Base-by-base conservation (phyloP, 2,797 vertebrate genomes). In the Hybognathus amarus region DNA sequence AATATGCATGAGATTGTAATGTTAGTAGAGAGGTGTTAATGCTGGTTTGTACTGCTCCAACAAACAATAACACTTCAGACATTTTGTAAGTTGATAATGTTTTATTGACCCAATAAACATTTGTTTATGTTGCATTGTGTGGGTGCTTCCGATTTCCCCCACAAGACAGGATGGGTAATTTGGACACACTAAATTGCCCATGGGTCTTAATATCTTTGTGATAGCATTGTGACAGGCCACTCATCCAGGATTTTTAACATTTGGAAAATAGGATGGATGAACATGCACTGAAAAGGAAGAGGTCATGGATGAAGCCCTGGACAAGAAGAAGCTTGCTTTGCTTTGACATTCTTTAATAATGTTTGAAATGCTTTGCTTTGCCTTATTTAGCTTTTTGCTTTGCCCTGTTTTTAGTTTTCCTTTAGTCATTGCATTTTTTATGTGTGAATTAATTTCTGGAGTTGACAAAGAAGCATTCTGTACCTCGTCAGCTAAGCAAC, bases 1-100 rank as follows among this genome's bases (percentile, higher is more conserved):
- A 77, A 63, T 78, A 84, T 85, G 68, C 68, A 68, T 40, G 38
- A 52, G 79, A 61, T 59, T 61, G 24, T 47, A 5, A 33, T 77
- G 24, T 59, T 75, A 67, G 50, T 68, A 33, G 22, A 56, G 73
- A 38, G 36, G 18, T n/a, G 17, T 64, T 78, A 30, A 78, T 30
- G 45, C 45, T n/a, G 63, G 42, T n/a, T 78, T 36, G 22, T 36
- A 12, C 1, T 47, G 61, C n/a, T 20, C 2, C 24, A 30, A 30
- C 15, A 77, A 77, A 63, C n/a, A 61, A 36, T 54, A 67, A 67
- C 5, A 1, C n/a, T 24, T 17, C n/a, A 17, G 10, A 70, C 12
- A 24, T 45, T 70, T 70, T 27, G 12, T 42, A 27, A 67, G 33
- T 22, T 70, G 0, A 45, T 69, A 24, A 15, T 42, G 33, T 7